phyloP scores from a whole-genome alignment of 2,888 invertebrate genomes.

The Nineta flava region DNA sequence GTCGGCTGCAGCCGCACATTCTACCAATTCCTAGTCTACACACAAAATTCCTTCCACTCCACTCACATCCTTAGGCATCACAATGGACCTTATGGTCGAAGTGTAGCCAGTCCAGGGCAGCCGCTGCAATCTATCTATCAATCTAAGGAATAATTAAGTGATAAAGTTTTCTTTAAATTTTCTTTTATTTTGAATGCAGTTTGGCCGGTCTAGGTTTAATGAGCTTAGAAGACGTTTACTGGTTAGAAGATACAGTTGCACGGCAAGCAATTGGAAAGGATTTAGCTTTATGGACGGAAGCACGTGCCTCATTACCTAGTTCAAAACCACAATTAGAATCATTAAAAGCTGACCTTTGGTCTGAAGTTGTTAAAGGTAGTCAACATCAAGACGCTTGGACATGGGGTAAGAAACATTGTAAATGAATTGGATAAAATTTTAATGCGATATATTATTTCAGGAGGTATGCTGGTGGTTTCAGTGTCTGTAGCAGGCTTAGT shows the following conservation, averaged over 20 bases:
- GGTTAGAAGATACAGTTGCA: slow-evolving; percentile 70
- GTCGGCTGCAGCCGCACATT: too few species aligned
- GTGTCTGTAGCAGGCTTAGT: slow-evolving; percentile 79
- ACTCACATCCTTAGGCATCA: too few species aligned
- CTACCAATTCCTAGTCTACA: too few species aligned
- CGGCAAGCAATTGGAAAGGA: slow-evolving; percentile 59
- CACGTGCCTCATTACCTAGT: slow-evolving; percentile 66
- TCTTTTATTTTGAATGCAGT: slow-evolving; percentile 25
- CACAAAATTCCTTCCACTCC: too few species aligned
- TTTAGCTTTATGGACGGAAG: slow-evolving; percentile 62
- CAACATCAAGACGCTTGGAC: slow-evolving; percentile 83
- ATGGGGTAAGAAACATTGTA: slow-evolving; percentile 44
- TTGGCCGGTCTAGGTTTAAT: slow-evolving; percentile 65
- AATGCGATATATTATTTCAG: slow-evolving; percentile 24
- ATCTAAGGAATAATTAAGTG: too few species aligned
- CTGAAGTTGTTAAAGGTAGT: slow-evolving; percentile 68
- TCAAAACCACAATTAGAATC: slow-evolving; percentile 63
- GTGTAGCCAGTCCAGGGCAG: too few species aligned
- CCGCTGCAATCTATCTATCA: too few species aligned
- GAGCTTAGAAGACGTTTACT: slow-evolving; percentile 79
- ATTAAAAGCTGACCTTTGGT: slow-evolving; percentile 71
- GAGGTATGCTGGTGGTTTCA: slow-evolving; percentile 80
- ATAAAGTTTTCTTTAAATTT: background rate
- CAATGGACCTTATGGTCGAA: too few species aligned
- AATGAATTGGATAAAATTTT: background rate